phyloP scores from a whole-genome alignment of 2,888 invertebrate genomes.

The Bembecia ichneumoniformis region DNA sequence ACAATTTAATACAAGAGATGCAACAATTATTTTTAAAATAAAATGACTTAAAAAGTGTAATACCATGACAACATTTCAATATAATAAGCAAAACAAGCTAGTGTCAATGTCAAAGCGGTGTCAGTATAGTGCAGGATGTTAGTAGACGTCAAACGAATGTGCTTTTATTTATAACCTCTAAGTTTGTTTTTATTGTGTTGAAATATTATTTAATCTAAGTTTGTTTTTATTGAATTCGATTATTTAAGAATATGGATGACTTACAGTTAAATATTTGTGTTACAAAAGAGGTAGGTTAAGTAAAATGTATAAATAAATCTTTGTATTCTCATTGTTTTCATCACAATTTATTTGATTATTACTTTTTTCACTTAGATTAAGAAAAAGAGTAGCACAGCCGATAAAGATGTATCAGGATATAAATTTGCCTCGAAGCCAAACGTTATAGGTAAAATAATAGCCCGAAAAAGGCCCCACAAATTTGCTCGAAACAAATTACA shows the following conservation, averaged over 20 bases:
- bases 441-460: constrained; percentile 58
- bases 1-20: too few species aligned
- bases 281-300: constrained; percentile 46
- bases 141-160: constrained; percentile 1
- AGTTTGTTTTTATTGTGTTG: constrained; percentile 10
- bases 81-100: too few species aligned
- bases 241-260: constrained; percentile 50
- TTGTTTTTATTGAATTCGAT: constrained; percentile 9
- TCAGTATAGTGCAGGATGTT: background rate
- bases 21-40: too few species aligned
- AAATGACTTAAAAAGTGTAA: too few species aligned
- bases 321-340: background rate
- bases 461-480: constrained; percentile 52
- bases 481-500: constrained; percentile 19
- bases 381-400: constrained; percentile 26
- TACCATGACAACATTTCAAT: too few species aligned
- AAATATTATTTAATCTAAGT: constrained; percentile 1
- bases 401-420: constrained; percentile 42
- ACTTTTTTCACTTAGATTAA: constrained; percentile 24
- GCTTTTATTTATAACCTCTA: constrained; percentile 33
- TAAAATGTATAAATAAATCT: constrained; percentile 5
- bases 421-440: constrained; percentile 56
- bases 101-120: background rate
- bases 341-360: background rate
- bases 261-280: constrained; percentile 62